These are phyloP conservation scores for Polyodon spathula DNA, from an alignment of 2,113 vertebrate genomes.

Conservation along the genomic window DNA sequence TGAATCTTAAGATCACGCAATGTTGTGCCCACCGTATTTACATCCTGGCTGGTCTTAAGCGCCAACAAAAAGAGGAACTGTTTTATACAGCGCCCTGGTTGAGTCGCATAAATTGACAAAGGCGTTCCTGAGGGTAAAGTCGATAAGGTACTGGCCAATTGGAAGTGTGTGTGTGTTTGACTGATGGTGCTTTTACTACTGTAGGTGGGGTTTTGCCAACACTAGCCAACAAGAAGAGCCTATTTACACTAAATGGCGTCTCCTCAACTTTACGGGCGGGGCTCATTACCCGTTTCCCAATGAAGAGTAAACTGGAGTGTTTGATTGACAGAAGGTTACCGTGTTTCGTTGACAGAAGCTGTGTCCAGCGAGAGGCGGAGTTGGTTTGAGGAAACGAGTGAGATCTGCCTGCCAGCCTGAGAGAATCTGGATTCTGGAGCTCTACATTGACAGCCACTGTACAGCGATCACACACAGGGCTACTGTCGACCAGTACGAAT, in stretches of 20 bases:
- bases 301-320: not conserved
- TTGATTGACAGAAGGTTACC: conserved; percentile 6
- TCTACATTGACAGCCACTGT: not conserved
- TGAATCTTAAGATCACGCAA: too few species aligned
- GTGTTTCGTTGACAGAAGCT: not conserved
- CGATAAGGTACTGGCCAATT: too few species aligned
- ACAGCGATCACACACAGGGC: not conserved
- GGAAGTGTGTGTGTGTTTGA: not conserved
- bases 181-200: not conserved
- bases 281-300: not conserved
- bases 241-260: not conserved
- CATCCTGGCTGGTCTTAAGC: too few species aligned
- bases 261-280: not conserved
- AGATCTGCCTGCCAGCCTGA: not conserved
- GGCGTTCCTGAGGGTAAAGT: too few species aligned
- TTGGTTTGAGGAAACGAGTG: conserved; percentile 5
- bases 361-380: not conserved
- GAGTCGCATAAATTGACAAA: too few species aligned
- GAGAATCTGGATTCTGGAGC: conserved; percentile 2
- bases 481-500: not conserved
- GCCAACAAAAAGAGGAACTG: too few species aligned
- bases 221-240: not conserved
- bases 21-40: too few species aligned
- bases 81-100: too few species aligned
- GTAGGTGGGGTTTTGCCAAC: not conserved